phyloP scores from a whole-genome alignment of 2,888 invertebrate species.

The Ophion ventricosus region DNA sequence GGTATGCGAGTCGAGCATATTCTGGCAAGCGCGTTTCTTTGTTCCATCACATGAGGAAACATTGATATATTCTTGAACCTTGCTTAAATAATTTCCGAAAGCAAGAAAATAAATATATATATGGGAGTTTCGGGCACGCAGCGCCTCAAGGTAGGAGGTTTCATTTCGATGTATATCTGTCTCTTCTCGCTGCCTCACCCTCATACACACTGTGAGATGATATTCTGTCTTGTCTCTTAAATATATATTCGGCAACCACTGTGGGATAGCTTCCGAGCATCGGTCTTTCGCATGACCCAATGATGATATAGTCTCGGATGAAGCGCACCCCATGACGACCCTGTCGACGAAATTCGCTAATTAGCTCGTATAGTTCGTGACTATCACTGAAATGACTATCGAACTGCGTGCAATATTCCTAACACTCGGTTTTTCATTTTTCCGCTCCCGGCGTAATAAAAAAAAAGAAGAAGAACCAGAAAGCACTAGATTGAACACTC shows the following conservation, averaged over 20 bases:
- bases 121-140: constrained; percentile 1
- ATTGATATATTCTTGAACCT: constrained; percentile 46
- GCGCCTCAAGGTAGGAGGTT: constrained; percentile 23
- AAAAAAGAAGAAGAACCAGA: not conserved
- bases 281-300: constrained; percentile 12
- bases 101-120: too few species aligned
- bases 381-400: not conserved
- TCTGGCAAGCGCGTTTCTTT: constrained; percentile 59
- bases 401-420: not conserved
- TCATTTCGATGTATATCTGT: not conserved
- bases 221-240: constrained; percentile 28
- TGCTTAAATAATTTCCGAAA: constrained; percentile 54
- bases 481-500: too few species aligned
- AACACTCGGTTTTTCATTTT: not conserved
- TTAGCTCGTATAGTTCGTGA: constrained; percentile 47
- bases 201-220: not conserved
- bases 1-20: constrained; percentile 51
- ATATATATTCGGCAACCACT: constrained; percentile 2
- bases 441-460: not conserved
- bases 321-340: not conserved
- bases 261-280: constrained; percentile 14
- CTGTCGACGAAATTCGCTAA: constrained; percentile 39
- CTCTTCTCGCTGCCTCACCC: constrained; percentile 9
- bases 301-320: constrained; percentile 2
- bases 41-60: constrained; percentile 59